Evolutionary conservation across 1,140 invertebrate genomes (phyloP).

Genomic region (Cotesia glomerata): DNA sequence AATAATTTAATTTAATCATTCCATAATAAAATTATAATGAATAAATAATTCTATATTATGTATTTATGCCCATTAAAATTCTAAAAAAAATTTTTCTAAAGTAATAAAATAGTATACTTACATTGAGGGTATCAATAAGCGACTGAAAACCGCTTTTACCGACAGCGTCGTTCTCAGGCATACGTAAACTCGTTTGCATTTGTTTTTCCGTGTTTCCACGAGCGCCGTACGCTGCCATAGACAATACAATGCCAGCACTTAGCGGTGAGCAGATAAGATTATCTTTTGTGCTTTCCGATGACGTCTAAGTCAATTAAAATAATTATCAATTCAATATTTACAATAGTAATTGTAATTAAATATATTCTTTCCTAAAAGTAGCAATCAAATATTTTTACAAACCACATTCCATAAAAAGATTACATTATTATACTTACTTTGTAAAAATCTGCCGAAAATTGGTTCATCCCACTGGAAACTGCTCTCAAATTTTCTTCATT

Average conservation of each 20-base stretch:
- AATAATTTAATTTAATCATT: too few relatives aligned
- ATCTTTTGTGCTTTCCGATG: too few relatives aligned
- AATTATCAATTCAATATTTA: too few relatives aligned
- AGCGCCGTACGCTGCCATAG: slow-evolving; percentile 14
- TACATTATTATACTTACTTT: not conserved
- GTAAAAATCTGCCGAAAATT: slow-evolving; percentile 7
- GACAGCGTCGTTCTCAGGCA: not conserved
- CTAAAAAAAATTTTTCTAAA: too few relatives aligned
- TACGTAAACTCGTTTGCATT: not conserved
- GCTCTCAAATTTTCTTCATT: not conserved
- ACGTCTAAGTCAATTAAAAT: too few relatives aligned
- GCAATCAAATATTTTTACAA: too few relatives aligned
- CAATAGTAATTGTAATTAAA: too few relatives aligned
- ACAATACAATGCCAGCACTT: slow-evolving; percentile 8
- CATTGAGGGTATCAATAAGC: slow-evolving; percentile 3
- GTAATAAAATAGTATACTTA: not conserved
- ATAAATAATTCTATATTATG: too few relatives aligned
- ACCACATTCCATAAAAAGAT: not conserved
- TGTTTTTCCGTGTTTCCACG: slow-evolving; percentile 10
- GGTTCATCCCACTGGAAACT: not conserved
- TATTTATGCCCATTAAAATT: too few relatives aligned
- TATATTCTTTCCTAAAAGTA: too few relatives aligned
- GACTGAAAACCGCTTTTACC: not conserved
- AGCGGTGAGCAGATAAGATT: not conserved
- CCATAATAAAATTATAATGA: too few relatives aligned